phyloP scores from a whole-genome alignment of 64 coral and sea anemone species.

The Montipora efflorescens region DNA sequence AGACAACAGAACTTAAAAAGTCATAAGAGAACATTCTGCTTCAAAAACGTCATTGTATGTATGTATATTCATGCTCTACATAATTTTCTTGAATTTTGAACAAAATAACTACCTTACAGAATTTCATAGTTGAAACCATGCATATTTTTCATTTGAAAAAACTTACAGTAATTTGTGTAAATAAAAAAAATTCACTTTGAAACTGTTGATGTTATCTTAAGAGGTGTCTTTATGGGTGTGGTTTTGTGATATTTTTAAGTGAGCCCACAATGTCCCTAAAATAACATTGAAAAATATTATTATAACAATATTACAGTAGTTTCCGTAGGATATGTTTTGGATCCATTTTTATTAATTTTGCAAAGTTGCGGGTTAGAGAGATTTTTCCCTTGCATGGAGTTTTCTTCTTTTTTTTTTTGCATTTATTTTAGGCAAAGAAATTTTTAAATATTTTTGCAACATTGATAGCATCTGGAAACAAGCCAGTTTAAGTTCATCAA shows the following conservation, averaged over 20 bases:
- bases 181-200: background rate
- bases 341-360: background rate
- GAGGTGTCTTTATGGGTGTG: constrained; percentile 30
- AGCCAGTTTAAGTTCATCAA: background rate
- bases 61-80: too few relatives aligned
- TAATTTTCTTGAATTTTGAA: too few relatives aligned
- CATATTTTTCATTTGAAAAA: too few relatives aligned
- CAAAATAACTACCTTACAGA: background rate
- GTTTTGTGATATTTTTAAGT: background rate
- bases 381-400: background rate
- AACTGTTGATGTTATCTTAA: background rate
- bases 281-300: background rate
- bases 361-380: background rate
- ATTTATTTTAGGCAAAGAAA: background rate
- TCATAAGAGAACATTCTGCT: background rate
- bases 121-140: background rate
- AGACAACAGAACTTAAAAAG: too few relatives aligned
- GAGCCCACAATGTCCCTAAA: too few relatives aligned
- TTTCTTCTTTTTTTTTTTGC: too few relatives aligned
- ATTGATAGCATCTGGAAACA: background rate
- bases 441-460: background rate
- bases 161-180: background rate
- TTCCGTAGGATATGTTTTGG: background rate
- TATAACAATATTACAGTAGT: too few relatives aligned
- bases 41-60: background rate